These are phyloP conservation scores for Hestina assimilis DNA, from an alignment of 1,140 invertebrate species.

Conservation along the genomic window DNA sequence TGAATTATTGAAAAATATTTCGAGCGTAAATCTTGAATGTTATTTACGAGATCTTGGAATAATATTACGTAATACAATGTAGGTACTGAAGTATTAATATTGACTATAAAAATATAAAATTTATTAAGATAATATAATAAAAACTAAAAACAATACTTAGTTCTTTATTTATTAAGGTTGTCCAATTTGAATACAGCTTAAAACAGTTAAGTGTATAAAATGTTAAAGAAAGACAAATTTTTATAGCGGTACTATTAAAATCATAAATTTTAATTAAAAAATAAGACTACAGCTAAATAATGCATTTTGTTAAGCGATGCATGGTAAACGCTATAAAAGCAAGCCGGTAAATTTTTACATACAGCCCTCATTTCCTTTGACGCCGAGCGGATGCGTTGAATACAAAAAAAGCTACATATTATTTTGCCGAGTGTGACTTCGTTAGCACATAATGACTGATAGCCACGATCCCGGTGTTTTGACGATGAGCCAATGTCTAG, in stretches of 20 bases:
- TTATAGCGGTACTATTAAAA: neutral
- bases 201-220: neutral
- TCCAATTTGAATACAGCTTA: no score
- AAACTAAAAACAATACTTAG: no score
- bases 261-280: constrained; percentile 9
- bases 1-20: constrained; percentile 41
- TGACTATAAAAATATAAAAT: no score
- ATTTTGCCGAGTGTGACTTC: constrained; percentile 36
- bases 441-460: constrained; percentile 50
- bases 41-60: constrained; percentile 3
- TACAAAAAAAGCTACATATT: constrained; percentile 49
- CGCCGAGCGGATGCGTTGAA: constrained; percentile 49
- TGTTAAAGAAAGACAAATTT: neutral
- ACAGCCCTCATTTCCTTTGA: constrained; percentile 61
- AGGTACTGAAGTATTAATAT: no score
- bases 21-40: constrained; percentile 27
- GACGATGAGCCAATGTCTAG: constrained; percentile 47
- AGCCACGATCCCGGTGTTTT: constrained; percentile 34
- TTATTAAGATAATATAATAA: no score
- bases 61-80: no score
- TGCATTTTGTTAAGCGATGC: constrained; percentile 14
- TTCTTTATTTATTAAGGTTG: no score
- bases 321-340: constrained; percentile 34
- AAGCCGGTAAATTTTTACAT: constrained; percentile 50
- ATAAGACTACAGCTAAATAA: constrained; percentile 5